phyloP scores from a whole-genome alignment of 92 coral and sea anemone species.

The Plumapathes pennacea region DNA sequence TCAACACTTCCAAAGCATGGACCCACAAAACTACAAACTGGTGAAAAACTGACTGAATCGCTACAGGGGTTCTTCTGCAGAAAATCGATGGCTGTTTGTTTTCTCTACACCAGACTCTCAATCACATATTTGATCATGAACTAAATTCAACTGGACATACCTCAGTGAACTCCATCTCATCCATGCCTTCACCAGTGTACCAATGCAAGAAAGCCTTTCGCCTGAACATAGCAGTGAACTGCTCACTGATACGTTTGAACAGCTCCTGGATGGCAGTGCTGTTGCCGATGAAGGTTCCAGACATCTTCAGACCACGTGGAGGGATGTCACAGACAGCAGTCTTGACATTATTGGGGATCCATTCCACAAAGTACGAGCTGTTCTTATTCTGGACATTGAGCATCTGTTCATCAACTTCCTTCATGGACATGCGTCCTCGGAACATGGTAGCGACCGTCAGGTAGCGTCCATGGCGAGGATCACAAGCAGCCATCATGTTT shows the following conservation, averaged over 20 bases:
- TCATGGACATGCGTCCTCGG: conserved; percentile 98
- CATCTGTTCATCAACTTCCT: conserved; percentile 97
- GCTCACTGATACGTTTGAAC: conserved; percentile 88
- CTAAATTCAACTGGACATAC: no score
- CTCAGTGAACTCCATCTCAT: conserved; percentile 97
- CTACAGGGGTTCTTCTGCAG: no score
- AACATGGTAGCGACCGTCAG: conserved; percentile 89
- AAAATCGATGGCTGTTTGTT: no score
- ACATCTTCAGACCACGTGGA: conserved; percentile 97
- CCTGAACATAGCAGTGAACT: conserved; percentile 94
- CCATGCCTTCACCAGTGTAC: conserved; percentile 98
- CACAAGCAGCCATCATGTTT: conserved; percentile 96
- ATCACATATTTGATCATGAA: no score
- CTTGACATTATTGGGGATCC: conserved; percentile 99
- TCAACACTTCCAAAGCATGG: no score
- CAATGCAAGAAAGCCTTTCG: conserved; percentile 92
- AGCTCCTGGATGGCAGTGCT: conserved; percentile 86
- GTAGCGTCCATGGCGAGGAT: conserved; percentile 92
- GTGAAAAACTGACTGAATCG: no score
- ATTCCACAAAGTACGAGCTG: conserved; percentile 90
- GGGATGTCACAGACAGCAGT: conserved; percentile 98
- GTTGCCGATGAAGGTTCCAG: conserved; percentile 82
- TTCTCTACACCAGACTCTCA: no score
- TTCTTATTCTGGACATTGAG: conserved; percentile 77
- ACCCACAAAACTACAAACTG: no score